Evolutionary conservation across 2,888 invertebrate species (phyloP).

Genomic region (Sepioteuthis lessoniana): DNA sequence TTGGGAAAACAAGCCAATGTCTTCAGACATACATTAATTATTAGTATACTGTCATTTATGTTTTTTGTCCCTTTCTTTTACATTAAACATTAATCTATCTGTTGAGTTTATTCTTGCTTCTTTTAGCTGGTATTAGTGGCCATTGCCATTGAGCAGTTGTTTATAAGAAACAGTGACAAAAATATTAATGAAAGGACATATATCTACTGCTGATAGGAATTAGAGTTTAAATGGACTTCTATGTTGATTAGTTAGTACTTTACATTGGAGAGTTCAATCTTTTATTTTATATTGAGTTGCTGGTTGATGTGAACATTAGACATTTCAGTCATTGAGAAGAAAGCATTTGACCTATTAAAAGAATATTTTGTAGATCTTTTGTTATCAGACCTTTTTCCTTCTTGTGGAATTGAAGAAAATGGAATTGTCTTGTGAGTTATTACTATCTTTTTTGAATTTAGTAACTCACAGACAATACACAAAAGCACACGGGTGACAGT

Average conservation of each 20-base stretch:
- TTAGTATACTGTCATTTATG: background rate
- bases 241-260: background rate
- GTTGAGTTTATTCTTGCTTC: background rate
- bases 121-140: background rate
- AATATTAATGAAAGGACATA: background rate
- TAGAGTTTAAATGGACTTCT: background rate
- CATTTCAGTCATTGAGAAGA: too few relatives aligned
- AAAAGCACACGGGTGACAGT: too few relatives aligned
- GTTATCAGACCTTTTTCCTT: too few relatives aligned
- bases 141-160: background rate
- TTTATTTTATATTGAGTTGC: background rate
- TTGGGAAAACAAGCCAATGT: background rate
- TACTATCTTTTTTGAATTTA: too few relatives aligned
- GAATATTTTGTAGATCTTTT: too few relatives aligned
- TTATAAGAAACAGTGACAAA: background rate
- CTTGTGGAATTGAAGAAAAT: too few relatives aligned
- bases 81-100: background rate
- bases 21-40: background rate
- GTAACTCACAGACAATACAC: too few relatives aligned
- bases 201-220: background rate
- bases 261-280: background rate
- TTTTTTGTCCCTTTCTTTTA: background rate
- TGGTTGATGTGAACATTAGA: too few relatives aligned
- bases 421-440: too few relatives aligned
- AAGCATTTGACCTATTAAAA: too few relatives aligned